phyloP scores from a whole-genome alignment of 1,140 invertebrate species.

The Chrysoperla carnea region DNA sequence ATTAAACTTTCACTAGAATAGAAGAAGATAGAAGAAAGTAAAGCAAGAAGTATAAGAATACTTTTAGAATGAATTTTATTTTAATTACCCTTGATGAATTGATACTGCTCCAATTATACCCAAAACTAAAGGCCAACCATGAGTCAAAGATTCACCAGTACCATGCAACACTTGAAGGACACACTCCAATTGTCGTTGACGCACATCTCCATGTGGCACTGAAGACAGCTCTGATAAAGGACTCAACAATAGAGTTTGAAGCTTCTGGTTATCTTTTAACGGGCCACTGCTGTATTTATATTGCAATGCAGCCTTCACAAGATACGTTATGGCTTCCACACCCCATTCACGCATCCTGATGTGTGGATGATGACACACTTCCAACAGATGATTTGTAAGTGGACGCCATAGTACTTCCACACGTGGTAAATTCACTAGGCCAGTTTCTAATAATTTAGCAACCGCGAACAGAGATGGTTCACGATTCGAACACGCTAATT shows the following conservation, averaged over 20 bases:
- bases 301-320: constrained; percentile 84
- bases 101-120: constrained; percentile 88
- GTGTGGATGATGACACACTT: constrained; percentile 92
- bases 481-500: constrained; percentile 85
- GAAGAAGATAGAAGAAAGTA: constrained; percentile 3
- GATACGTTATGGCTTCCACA: constrained; percentile 86
- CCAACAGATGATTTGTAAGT: constrained; percentile 87
- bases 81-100: constrained; percentile 68
- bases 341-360: constrained; percentile 94
- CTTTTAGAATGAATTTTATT: no score
- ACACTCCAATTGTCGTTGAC: constrained; percentile 89
- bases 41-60: no score
- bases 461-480: constrained; percentile 95
- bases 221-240: constrained; percentile 80
- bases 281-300: constrained; percentile 67
- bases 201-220: constrained; percentile 80
- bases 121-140: constrained; percentile 89
- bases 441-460: constrained; percentile 91
- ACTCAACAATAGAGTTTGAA: constrained; percentile 70
- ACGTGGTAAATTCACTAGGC: constrained; percentile 81
- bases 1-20: constrained; percentile 71
- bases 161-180: constrained; percentile 83
- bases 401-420: constrained; percentile 93
- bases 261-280: constrained; percentile 69
- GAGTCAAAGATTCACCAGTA: constrained; percentile 74